Conservation (phyloP, 2,888 invertebrate species). For the Molorchus minor region DNA sequence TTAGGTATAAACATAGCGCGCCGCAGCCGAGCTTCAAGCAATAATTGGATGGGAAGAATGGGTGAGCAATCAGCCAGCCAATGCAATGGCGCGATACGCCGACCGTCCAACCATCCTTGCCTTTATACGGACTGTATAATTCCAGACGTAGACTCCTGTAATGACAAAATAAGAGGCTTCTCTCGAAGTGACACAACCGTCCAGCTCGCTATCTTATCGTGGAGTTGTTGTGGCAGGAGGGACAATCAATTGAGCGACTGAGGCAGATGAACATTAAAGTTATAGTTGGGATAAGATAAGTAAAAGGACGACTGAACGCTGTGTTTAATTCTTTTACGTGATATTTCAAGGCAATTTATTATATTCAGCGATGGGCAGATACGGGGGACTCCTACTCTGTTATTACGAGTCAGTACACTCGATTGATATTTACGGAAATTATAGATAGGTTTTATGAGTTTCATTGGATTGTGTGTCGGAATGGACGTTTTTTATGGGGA, state of each 20-base stretch:
- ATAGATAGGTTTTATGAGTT: conserved; percentile 48
- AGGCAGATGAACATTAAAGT: conserved; percentile 60
- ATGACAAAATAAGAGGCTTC: conserved; percentile 64
- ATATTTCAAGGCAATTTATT: conserved; percentile 63
- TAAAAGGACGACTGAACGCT: conserved; percentile 63
- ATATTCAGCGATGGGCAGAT: conserved; percentile 57
- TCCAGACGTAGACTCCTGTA: conserved; percentile 61
- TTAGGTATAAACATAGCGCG: conserved; percentile 56
- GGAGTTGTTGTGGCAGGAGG: neutral
- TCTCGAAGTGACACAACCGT: conserved; percentile 55
- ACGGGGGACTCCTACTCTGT: conserved; percentile 48
- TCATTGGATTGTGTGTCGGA: conserved; percentile 36
- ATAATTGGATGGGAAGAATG: conserved; percentile 58
- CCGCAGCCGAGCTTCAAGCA: conserved; percentile 58
- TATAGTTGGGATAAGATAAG: conserved; percentile 63
- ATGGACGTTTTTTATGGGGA: conserved; percentile 29
- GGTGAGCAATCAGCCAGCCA: conserved; percentile 54
- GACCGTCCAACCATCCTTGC: conserved; percentile 46
- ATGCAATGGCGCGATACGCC: conserved; percentile 54
- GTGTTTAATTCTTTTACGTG: conserved; percentile 64
- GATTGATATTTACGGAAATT: conserved; percentile 58
- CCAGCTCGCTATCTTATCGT: conserved; percentile 34
- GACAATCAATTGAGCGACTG: conserved; percentile 46
- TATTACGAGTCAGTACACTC: conserved; percentile 51
- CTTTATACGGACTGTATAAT: conserved; percentile 59